A percentile compares a stretch with the other conserved stretches of the same genome.
Conservation (phyloP, 2,888 invertebrate genomes). For the Carpatolechia fugitivella region DNA sequence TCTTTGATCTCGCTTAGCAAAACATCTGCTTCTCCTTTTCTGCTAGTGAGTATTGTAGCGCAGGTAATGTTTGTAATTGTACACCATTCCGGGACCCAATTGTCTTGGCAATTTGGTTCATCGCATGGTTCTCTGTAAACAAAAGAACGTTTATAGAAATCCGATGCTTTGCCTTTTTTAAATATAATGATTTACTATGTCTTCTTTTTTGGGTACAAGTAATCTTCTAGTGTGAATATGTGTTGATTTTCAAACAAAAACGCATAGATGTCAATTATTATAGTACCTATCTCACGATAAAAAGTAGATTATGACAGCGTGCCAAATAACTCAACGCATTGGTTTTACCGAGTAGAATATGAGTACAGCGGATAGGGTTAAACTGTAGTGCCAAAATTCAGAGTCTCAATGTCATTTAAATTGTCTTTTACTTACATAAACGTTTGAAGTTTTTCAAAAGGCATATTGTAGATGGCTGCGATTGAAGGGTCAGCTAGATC, state of each 20-base stretch:
- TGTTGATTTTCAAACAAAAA: no score
- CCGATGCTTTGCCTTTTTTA: background rate
- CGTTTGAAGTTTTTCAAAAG: background rate
- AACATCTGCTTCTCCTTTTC: slow-evolving; percentile 39
- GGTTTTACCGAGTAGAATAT: no score
- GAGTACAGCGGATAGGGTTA: no score
- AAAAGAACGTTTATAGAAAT: background rate
- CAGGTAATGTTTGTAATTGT: slow-evolving; percentile 30
- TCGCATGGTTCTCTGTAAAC: slow-evolving; percentile 48
- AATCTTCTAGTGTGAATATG: no score
- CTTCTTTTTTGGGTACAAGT: no score
- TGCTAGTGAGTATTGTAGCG: slow-evolving; percentile 44
- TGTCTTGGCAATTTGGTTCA: slow-evolving; percentile 52
- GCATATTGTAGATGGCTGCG: slow-evolving; percentile 35
- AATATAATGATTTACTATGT: background rate
- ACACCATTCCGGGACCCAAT: slow-evolving; percentile 81
- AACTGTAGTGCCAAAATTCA: no score
- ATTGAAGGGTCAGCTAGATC: slow-evolving; percentile 42
- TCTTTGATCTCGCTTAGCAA: slow-evolving; percentile 32
- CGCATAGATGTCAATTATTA: no score
- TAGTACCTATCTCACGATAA: no score
- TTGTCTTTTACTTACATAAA: background rate
- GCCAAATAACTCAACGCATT: no score
- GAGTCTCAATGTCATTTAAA: no score
- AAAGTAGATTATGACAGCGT: no score